Percentiles rank a stretch among this genome's conserved stretches.
These are phyloP conservation scores for Idaea aversata DNA, from an alignment of 2,888 invertebrate genomes.

Conservation along the genomic window DNA sequence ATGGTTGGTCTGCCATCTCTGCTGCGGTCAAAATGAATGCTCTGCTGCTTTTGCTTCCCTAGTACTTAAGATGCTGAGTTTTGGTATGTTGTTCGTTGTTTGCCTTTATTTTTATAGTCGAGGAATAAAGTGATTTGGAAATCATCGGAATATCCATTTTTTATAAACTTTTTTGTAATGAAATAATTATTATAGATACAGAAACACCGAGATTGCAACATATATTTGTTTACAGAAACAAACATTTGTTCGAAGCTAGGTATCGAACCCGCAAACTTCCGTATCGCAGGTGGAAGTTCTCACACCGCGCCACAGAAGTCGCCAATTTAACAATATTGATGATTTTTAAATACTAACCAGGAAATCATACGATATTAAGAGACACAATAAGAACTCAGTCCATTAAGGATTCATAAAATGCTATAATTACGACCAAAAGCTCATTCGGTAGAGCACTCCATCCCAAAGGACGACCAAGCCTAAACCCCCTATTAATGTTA, in stretches of 20 bases:
- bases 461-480: constrained; percentile 28
- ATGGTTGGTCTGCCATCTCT: constrained; percentile 51
- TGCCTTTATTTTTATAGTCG: constrained; percentile 28
- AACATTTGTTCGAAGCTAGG: no score
- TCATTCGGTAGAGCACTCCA: constrained; percentile 21
- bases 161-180: no score
- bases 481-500: constrained; percentile 31
- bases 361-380: no score
- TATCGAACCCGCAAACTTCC: no score
- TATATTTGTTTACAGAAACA: no score
- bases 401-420: constrained; percentile 16
- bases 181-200: no score
- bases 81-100: constrained; percentile 36
- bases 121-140: neutral
- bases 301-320: no score
- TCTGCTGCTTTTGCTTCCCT: constrained; percentile 39
- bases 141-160: no score
- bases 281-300: no score
- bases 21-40: constrained; percentile 47
- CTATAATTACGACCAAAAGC: neutral
- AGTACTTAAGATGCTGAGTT: constrained; percentile 44
- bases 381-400: constrained; percentile 19
- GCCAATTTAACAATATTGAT: no score
- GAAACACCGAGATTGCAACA: no score
- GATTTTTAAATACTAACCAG: no score